A percentile compares a stretch with the other conserved stretches of the same genome.
Evolutionary conservation across 2,113 vertebrate species (phyloP).

Genomic region (Sula dactylatra): DNA sequence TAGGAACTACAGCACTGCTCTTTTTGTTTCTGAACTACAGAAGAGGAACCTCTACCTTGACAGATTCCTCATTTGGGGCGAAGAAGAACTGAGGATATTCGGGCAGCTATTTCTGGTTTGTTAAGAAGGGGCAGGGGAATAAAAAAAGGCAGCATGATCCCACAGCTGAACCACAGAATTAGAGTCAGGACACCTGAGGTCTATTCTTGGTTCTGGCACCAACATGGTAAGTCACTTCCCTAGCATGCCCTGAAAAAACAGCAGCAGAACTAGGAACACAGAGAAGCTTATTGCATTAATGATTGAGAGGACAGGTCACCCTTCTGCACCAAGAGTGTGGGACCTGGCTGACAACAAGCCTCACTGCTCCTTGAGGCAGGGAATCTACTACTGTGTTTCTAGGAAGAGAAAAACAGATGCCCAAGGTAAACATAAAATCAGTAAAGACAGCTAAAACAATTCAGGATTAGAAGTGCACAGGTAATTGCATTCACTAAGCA

Average conservation of each 20-base stretch:
- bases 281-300: neutral
- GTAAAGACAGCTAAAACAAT: neutral
- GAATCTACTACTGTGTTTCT: neutral
- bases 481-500: neutral
- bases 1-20: neutral
- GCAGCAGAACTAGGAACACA: neutral
- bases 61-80: neutral
- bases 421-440: neutral
- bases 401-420: neutral
- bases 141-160: constrained; percentile 33
- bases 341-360: neutral
- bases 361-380: neutral
- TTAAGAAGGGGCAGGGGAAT: constrained; percentile 12
- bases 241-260: neutral
- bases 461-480: neutral
- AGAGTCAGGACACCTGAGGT: constrained; percentile 45
- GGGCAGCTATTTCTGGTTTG: constrained; percentile 26
- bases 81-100: constrained; percentile 3
- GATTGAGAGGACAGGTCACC: neutral
- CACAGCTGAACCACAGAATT: constrained; percentile 46
- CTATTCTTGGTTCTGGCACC: constrained; percentile 52
- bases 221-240: neutral
- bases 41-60: constrained; percentile 6
- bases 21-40: neutral
- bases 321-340: fast-evolving